Evolutionary conservation across 2,888 invertebrate genomes (phyloP).

Genomic region (Callimorpha dominula): DNA sequence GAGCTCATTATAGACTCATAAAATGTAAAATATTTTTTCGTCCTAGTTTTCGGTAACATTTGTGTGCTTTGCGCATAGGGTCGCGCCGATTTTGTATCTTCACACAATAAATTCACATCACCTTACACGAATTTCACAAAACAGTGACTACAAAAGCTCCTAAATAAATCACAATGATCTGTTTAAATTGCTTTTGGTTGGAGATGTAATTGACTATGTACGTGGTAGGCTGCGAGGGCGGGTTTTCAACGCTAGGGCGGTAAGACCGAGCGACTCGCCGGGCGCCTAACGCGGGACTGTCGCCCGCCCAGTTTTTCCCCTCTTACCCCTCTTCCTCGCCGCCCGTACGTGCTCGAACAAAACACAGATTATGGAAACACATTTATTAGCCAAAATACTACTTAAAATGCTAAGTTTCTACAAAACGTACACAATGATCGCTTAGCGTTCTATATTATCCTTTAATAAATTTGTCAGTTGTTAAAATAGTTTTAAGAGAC

Average conservation of each 20-base stretch:
- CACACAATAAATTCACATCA: constrained; percentile 61
- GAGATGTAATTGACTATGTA: constrained; percentile 42
- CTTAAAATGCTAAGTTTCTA: constrained; percentile 75
- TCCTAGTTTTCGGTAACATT: constrained; percentile 70
- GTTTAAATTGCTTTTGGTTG: constrained; percentile 25
- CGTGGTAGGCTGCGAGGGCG: constrained; percentile 54
- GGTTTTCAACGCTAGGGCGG: constrained; percentile 62
- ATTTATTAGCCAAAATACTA: constrained; percentile 83
- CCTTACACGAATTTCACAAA: constrained; percentile 47
- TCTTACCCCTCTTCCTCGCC: constrained; percentile 64
- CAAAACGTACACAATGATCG: constrained; percentile 63
- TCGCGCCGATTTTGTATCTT: constrained; percentile 75
- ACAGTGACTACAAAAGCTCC: constrained; percentile 24
- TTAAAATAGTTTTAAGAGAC: constrained; percentile 25
- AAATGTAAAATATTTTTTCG: constrained; percentile 56
- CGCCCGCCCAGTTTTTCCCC: constrained; percentile 68
- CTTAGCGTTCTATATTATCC: constrained; percentile 52
- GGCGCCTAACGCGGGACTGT: constrained; percentile 85
- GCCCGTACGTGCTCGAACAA: constrained; percentile 74
- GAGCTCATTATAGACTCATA: constrained; percentile 23
- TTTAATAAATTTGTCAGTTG: constrained; percentile 24
- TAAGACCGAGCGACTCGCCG: constrained; percentile 78
- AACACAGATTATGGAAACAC: constrained; percentile 82
- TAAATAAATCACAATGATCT: constrained; percentile 34
- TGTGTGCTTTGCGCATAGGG: constrained; percentile 82